Conservation (phyloP, 1,140 invertebrate genomes). For the Listronotus bonariensis region DNA sequence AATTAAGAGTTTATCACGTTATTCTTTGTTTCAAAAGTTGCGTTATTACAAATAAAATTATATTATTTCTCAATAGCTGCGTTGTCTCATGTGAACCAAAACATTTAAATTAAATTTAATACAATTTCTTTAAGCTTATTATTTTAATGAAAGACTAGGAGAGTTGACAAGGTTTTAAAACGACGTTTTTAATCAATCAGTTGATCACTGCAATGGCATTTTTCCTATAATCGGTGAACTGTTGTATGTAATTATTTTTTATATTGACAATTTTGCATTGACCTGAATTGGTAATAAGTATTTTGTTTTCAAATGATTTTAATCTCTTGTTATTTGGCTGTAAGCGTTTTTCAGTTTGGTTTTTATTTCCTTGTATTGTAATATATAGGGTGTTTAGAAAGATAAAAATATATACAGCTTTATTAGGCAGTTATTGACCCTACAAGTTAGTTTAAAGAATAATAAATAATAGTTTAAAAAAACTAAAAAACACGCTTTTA, state of each 20-base stretch:
- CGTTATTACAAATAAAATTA: too few species aligned
- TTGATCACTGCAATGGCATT: slow-evolving; percentile 10
- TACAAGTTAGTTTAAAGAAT: too few species aligned
- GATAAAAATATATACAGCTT: too few species aligned
- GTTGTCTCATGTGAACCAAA: too few species aligned
- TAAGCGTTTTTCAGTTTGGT: background rate
- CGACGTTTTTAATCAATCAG: slow-evolving; percentile 13
- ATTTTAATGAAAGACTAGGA: slow-evolving; percentile 10
- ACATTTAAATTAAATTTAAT: too few species aligned
- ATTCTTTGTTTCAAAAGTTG: too few species aligned
- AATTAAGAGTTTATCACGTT: too few species aligned
- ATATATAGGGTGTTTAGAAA: background rate
- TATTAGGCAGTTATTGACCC: too few species aligned
- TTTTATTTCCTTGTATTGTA: slow-evolving; percentile 2
- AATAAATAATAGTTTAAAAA: too few species aligned
- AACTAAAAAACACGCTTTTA: too few species aligned
- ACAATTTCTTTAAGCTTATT: background rate
- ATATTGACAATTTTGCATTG: slow-evolving; percentile 23
- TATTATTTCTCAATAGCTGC: too few species aligned
- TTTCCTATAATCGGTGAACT: slow-evolving; percentile 17
- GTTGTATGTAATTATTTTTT: slow-evolving; percentile 21
- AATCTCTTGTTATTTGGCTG: slow-evolving; percentile 1
- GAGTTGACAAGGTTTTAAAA: slow-evolving; percentile 10
- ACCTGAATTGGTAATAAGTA: slow-evolving; percentile 16
- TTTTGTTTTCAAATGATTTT: slow-evolving; percentile 11